A percentile compares a stretch with the other conserved stretches of the same genome.
These are phyloP conservation scores for Microdon myrmicae DNA, from an alignment of 2,888 invertebrate species.

Conservation along the genomic window DNA sequence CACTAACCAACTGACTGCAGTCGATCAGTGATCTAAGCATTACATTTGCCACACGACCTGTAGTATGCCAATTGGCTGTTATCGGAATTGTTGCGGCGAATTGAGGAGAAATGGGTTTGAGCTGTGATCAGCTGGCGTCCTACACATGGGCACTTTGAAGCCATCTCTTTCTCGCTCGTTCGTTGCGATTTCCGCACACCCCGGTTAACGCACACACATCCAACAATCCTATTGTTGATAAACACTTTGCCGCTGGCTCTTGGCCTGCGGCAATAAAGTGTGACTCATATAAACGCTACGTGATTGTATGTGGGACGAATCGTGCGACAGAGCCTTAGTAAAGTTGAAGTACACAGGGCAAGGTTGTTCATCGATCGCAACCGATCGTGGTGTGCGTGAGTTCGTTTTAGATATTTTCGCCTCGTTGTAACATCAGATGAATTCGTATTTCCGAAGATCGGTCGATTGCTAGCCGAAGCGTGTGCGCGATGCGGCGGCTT, in stretches of 20 bases:
- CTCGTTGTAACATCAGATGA: too few species aligned
- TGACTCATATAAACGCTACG: constrained; percentile 48
- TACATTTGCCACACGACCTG: constrained; percentile 42
- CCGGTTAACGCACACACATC: constrained; percentile 11
- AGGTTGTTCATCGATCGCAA: constrained; percentile 36
- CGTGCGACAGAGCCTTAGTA: constrained; percentile 20
- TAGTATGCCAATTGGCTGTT: constrained; percentile 15
- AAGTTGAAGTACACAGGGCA: constrained; percentile 50
- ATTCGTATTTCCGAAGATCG: too few species aligned
- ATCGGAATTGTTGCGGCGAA: constrained; percentile 35
- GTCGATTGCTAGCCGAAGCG: too few species aligned
- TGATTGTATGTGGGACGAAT: constrained; percentile 32
- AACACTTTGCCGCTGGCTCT: constrained; percentile 41
- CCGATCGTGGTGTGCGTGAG: constrained; percentile 46
- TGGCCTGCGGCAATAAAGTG: constrained; percentile 26
- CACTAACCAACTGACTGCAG: constrained; percentile 43
- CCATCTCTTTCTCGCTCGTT: constrained; percentile 7
- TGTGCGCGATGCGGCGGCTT: too few species aligned
- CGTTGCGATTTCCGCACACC: too few species aligned
- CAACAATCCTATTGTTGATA: constrained; percentile 42
- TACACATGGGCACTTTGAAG: constrained; percentile 4
- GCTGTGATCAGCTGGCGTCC: constrained; percentile 40
- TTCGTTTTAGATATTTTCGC: constrained; percentile 40
- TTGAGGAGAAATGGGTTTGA: too few species aligned
- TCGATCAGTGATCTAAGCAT: constrained; percentile 37